Conservation (phyloP, 2,888 invertebrate genomes). For the Bhutanitis thaidina region DNA sequence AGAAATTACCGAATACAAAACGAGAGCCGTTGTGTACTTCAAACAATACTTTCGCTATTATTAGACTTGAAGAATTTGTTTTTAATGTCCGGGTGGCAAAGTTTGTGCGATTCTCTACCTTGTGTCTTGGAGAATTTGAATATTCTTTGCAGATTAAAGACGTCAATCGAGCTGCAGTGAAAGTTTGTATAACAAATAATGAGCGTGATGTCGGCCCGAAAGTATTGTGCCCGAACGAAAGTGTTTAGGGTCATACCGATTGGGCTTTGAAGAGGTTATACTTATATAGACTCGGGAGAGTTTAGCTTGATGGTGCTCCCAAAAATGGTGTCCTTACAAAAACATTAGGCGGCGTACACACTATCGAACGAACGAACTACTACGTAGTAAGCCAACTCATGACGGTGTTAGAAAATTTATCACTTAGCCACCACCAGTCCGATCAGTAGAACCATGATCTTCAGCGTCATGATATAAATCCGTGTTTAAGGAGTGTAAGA, state of each 20-base stretch:
- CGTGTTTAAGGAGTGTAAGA: too few species aligned
- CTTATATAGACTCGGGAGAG: not conserved
- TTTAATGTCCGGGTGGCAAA: not conserved
- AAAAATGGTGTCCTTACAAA: too few species aligned
- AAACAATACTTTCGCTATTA: conserved; percentile 53
- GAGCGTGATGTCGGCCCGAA: conserved; percentile 32
- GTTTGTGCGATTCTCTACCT: conserved; percentile 9
- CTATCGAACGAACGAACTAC: too few species aligned
- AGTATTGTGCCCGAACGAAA: conserved; percentile 22
- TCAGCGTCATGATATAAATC: too few species aligned
- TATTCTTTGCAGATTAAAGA: conserved; percentile 29
- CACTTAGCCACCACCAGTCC: too few species aligned
- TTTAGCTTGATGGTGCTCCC: not conserved
- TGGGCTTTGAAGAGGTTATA: not conserved
- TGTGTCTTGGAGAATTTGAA: conserved; percentile 4
- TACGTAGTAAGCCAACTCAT: too few species aligned
- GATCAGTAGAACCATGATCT: too few species aligned
- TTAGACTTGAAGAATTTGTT: conserved; percentile 27
- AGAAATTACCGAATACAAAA: conserved; percentile 17
- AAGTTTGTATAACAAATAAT: conserved; percentile 57
- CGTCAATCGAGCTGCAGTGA: conserved; percentile 58
- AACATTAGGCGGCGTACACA: too few species aligned
- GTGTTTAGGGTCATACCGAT: conserved; percentile 9
- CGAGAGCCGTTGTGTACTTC: conserved; percentile 22
- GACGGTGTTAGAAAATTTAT: too few species aligned